A percentile compares a stretch with the other conserved stretches of the same genome.
Conservation (phyloP, 30 jellyfish, hydroid and myxozoan genomes). For the Sanderia malayensis region DNA sequence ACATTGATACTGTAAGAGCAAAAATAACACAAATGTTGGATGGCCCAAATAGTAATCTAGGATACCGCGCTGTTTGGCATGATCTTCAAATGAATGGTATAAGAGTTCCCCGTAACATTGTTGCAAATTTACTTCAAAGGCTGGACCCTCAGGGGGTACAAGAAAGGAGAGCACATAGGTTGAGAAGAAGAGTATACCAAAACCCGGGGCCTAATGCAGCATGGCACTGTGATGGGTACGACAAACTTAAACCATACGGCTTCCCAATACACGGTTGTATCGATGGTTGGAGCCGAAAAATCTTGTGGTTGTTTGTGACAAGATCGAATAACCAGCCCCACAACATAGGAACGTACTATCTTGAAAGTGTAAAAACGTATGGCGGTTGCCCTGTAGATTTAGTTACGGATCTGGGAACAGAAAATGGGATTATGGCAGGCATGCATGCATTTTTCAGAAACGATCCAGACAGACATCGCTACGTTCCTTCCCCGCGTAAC, state of each 20-base stretch:
- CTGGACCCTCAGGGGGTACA: constrained; percentile 12
- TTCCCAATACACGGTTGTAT: constrained; percentile 71
- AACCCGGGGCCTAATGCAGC: neutral
- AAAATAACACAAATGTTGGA: constrained; percentile 6
- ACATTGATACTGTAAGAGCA: constrained; percentile 22
- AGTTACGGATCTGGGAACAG: constrained; percentile 69
- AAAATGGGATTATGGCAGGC: constrained; percentile 62
- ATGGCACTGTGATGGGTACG: neutral
- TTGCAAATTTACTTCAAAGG: constrained; percentile 8
- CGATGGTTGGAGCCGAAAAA: constrained; percentile 63
- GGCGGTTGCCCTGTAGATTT: constrained; percentile 56
- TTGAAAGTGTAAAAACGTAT: constrained; percentile 16
- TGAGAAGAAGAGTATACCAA: neutral
- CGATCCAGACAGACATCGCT: constrained; percentile 35
- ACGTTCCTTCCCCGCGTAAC: constrained; percentile 63
- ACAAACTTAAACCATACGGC: constrained; percentile 16
- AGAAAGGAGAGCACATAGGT: neutral
- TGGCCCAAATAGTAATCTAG: constrained; percentile 20
- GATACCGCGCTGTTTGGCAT: constrained; percentile 40
- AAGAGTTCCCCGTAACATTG: constrained; percentile 20
- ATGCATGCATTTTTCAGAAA: constrained; percentile 47
- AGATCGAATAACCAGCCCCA: constrained; percentile 47
- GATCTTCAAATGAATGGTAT: constrained; percentile 25
- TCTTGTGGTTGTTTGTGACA: constrained; percentile 62
- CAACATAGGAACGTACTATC: constrained; percentile 37